Conservation (phyloP, 2,888 invertebrate genomes). For the Apamea crenata region DNA sequence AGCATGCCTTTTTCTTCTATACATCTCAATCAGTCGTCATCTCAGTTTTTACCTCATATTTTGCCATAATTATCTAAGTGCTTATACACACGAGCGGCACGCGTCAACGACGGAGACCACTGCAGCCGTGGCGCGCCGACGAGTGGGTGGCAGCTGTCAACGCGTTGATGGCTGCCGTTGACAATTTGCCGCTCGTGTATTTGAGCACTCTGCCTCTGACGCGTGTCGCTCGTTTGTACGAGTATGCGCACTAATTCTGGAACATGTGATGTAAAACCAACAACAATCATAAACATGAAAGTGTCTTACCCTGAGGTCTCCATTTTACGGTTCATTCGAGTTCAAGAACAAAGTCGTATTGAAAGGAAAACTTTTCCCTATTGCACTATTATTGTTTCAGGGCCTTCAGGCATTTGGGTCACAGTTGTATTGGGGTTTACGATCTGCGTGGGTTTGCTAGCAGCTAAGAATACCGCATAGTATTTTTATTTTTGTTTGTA, state of each 20-base stretch:
- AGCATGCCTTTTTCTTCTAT: not conserved
- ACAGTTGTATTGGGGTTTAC: conserved; percentile 28
- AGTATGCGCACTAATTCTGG: no score
- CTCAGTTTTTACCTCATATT: not conserved
- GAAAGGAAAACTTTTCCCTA: conserved; percentile 24
- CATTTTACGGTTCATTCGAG: conserved; percentile 11
- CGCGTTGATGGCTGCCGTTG: no score
- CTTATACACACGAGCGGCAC: no score
- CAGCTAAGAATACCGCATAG: conserved; percentile 13
- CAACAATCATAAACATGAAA: not conserved
- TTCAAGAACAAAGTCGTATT: conserved; percentile 23
- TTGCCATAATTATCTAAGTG: no score
- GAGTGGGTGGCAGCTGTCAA: no score
- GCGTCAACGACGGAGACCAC: no score
- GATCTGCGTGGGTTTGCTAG: conserved; percentile 20
- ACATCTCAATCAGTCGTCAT: not conserved
- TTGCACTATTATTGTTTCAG: conserved; percentile 16
- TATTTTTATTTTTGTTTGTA: conserved; percentile 12
- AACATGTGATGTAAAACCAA: not conserved
- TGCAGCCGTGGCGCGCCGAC: no score
- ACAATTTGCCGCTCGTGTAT: no score
- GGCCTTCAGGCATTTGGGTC: conserved; percentile 22
- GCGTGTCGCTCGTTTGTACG: no score
- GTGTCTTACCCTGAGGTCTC: not conserved
- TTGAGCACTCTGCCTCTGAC: no score